phyloP scores from a whole-genome alignment of 2,113 vertebrate genomes.

The Malurus elegans region DNA sequence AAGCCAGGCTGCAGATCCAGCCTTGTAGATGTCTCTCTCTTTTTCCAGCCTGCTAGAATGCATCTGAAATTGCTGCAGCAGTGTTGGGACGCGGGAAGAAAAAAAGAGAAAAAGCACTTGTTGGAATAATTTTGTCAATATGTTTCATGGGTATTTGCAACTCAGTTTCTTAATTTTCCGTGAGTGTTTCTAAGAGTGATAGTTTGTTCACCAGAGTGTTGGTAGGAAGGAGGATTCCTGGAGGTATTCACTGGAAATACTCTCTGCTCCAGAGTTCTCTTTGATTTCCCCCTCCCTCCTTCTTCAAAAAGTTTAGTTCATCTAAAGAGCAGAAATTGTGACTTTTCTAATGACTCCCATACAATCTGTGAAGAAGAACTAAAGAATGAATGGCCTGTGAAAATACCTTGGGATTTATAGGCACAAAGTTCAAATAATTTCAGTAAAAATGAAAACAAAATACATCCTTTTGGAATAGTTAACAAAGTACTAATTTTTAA shows the following conservation, averaged over 20 bases:
- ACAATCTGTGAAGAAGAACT: neutral
- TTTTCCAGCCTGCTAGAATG: neutral
- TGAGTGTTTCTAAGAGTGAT: neutral
- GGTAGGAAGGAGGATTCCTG: neutral
- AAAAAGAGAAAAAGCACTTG: neutral
- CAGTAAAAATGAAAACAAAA: neutral
- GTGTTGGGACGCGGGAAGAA: neutral
- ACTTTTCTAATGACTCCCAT: neutral
- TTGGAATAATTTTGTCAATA: neutral
- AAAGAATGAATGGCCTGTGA: neutral
- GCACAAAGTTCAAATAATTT: neutral
- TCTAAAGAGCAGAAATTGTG: neutral
- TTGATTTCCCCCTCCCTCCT: neutral
- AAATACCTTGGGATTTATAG: neutral
- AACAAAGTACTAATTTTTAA: neutral
- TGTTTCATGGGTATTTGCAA: neutral
- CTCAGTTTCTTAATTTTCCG: neutral
- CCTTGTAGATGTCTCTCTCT: slow-evolving; percentile 35
- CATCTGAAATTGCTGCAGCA: accelerated
- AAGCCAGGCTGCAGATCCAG: slow-evolving; percentile 57
- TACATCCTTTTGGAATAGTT: neutral
- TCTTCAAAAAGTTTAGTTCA: neutral
- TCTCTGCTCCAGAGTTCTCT: neutral
- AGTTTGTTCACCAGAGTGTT: neutral
- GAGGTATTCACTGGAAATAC: neutral